Percentiles rank a stretch among this genome's conserved stretches.
Evolutionary conservation across 2,888 invertebrate genomes (phyloP).

Genomic region (Philaethria dido): DNA sequence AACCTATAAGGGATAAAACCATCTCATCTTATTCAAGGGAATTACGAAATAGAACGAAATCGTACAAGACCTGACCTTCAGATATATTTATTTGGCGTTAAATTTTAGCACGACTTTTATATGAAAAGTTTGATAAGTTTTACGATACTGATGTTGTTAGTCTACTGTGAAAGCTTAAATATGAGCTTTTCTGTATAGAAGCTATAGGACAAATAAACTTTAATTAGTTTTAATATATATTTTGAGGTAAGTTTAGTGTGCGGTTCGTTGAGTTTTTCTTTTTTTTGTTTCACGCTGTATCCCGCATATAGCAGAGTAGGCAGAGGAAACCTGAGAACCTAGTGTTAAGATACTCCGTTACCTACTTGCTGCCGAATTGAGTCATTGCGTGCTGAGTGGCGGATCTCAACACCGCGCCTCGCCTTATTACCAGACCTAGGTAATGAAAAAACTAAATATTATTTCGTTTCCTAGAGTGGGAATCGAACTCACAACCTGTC

Average conservation of each 20-base stretch:
- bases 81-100: slow-evolving; percentile 11
- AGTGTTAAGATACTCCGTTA: no score
- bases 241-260: background rate
- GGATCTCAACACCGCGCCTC: no score
- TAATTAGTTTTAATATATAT: background rate
- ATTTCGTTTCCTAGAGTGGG: no score
- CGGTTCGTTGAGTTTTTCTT: background rate
- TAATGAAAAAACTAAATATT: no score
- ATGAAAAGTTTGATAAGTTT: slow-evolving; percentile 23
- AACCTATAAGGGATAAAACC: background rate
- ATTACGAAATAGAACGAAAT: background rate
- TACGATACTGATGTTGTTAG: slow-evolving; percentile 18
- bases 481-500: no score
- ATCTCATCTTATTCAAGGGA: background rate
- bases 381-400: no score
- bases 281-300: background rate
- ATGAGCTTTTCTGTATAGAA: background rate
- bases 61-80: background rate
- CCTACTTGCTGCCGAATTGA: no score
- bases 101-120: slow-evolving; percentile 20
- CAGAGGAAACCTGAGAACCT: no score
- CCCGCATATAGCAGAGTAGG: no score
- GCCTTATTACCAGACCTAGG: no score
- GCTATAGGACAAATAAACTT: slow-evolving; percentile 1
- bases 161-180: slow-evolving; percentile 1